phyloP scores from a whole-genome alignment of 1,140 invertebrate genomes.

The Steinernema khuongi region DNA sequence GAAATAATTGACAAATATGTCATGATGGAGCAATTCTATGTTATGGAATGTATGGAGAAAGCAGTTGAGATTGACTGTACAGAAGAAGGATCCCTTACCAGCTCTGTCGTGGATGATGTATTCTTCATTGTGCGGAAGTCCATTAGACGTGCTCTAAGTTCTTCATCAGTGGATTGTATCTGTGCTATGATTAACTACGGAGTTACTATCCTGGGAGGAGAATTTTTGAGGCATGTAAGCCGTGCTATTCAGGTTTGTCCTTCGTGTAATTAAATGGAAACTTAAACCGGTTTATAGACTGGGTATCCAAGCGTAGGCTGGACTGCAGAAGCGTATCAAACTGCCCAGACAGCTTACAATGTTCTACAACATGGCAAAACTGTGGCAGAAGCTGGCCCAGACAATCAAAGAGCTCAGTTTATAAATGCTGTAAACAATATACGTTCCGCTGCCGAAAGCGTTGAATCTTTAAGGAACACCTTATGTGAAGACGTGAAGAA shows the following conservation, averaged over 20 bases:
- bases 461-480: slow-evolving; percentile 41
- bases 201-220: slow-evolving; percentile 77
- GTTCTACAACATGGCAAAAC: slow-evolving; percentile 53
- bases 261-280: slow-evolving; percentile 71
- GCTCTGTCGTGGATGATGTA: slow-evolving; percentile 91
- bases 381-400: slow-evolving; percentile 43
- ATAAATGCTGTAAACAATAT: slow-evolving; percentile 47
- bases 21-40: slow-evolving; percentile 86
- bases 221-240: slow-evolving; percentile 73
- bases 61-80: slow-evolving; percentile 79
- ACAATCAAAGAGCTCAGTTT: slow-evolving; percentile 44
- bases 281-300: slow-evolving; percentile 72
- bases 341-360: slow-evolving; percentile 53
- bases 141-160: slow-evolving; percentile 78
- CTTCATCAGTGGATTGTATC: slow-evolving; percentile 84
- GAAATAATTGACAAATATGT: slow-evolving; percentile 84
- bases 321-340: slow-evolving; percentile 54
- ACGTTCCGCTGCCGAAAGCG: slow-evolving; percentile 36
- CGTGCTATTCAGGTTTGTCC: slow-evolving; percentile 75
- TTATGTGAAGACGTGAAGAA: slow-evolving; percentile 33
- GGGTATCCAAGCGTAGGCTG: slow-evolving; percentile 62
- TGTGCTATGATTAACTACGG: slow-evolving; percentile 95
- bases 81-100: slow-evolving; percentile 70
- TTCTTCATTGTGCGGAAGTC: slow-evolving; percentile 96
- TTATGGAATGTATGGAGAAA: slow-evolving; percentile 89